These are phyloP conservation scores for Stichopus horrens DNA, from an alignment of 53 echinoderm and acorn worm genomes.

Conservation along the genomic window DNA sequence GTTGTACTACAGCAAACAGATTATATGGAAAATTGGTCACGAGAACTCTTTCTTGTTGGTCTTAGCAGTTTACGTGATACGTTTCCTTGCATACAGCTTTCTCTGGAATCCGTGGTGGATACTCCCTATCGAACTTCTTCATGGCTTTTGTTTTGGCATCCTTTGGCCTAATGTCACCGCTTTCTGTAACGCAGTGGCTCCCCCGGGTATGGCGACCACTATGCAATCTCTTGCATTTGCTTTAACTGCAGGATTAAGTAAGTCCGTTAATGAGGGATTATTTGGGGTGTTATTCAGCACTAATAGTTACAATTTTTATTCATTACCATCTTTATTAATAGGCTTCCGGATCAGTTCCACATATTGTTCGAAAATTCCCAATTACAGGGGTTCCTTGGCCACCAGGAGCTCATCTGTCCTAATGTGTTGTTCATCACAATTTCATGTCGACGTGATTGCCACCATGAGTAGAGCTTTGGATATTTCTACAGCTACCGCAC, in stretches of 20 bases:
- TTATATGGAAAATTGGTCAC: slow-evolving; percentile 59
- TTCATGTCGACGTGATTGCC: no score
- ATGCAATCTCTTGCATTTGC: slow-evolving; percentile 69
- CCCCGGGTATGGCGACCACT: slow-evolving; percentile 86
- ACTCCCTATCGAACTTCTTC: slow-evolving; percentile 77
- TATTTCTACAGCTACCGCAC: no score
- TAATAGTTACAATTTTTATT: no score
- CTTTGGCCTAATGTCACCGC: slow-evolving; percentile 84
- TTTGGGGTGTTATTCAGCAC: no score
- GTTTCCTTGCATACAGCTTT: slow-evolving; percentile 84
- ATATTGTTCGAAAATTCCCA: no score
- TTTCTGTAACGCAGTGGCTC: slow-evolving; percentile 76
- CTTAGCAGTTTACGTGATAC: slow-evolving; percentile 66
- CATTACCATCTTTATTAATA: no score
- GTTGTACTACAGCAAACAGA: slow-evolving; percentile 55
- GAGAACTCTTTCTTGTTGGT: slow-evolving; percentile 60
- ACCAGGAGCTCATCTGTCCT: no score
- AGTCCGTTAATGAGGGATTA: neutral
- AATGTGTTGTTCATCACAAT: no score
- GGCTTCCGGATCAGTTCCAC: no score
- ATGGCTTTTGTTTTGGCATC: slow-evolving; percentile 86
- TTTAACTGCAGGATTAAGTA: slow-evolving; percentile 53
- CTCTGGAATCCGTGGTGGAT: slow-evolving; percentile 81
- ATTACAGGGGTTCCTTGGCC: no score
- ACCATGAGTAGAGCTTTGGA: no score